Evolutionary conservation across 2,888 invertebrate species (phyloP), one percentile per base, ranked within the genome.

Genomic region (Drosophila mulleri): DNA sequence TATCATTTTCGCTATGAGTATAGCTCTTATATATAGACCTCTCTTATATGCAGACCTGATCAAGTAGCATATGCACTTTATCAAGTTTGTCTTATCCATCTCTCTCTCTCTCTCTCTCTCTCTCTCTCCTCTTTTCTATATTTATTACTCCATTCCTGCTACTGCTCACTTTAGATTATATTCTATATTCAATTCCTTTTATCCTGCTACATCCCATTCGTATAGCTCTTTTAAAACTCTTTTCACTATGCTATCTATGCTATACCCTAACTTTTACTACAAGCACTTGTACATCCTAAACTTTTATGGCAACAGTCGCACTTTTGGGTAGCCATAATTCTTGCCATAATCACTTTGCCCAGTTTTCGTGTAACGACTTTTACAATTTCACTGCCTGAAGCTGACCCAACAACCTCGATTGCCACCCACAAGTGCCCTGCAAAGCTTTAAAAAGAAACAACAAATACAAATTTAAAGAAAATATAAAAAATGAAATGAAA

Each of bases 401-500:
- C 48, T 75, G 72, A 75, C 76, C 72, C 54, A 72, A 63, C 72
- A 72, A 75, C 68, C 68, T 62, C 62, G 35, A 45, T 71, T 75
- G 37, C 57, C 50, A 54, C 47, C 45, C 32, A 18, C 5, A 23
- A 29, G 16, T 29, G 39, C 20, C 47, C 53, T 35, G 52, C 39
- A 14, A 8, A 26, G 39, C 4, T 41, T 54, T 54, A 23, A 58
- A 23, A 18, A 37, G 48, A 50, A 9, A 32, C 32, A 32, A 32
- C 12, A 14, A 39, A 32, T 29, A 29, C 7, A 54, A 47, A 56
- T 59, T 39, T 29, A 48, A 26, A 16, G 45, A 56, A 11, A 50
- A 50, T 50, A 62, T 32, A 1, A 29, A 47, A 54, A 47, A 56
- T 59, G 48, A 39, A 59, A 26, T 12, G 52, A 56, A 14, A 50